These are phyloP conservation scores for Hippocampus mohnikei DNA, from an alignment of 2,113 vertebrate genomes.

Conservation along the genomic window DNA sequence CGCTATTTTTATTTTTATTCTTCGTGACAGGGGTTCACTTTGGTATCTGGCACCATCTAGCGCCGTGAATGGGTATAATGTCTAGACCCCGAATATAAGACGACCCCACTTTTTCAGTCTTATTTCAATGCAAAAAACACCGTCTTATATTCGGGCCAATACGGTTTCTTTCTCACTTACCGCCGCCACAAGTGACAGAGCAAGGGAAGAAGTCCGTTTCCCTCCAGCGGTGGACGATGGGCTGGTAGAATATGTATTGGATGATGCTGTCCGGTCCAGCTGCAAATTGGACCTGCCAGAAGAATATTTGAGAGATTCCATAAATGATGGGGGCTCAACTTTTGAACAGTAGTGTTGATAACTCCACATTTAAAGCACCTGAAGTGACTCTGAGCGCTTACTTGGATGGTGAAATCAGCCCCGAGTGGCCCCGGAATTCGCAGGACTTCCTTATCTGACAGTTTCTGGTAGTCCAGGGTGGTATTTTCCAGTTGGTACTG, in stretches of 20 bases:
- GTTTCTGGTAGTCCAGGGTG: constrained; percentile 88
- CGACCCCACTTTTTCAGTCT: no score
- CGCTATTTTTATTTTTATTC: no score
- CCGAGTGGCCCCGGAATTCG: constrained; percentile 85
- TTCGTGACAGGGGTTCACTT: no score
- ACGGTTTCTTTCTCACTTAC: constrained; percentile 72
- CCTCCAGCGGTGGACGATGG: constrained; percentile 92
- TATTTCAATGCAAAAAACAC: no score
- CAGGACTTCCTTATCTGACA: constrained; percentile 88
- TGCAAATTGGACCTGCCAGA: constrained; percentile 75
- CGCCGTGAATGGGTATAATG: no score
- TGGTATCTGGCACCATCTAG: no score
- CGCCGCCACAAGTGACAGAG: constrained; percentile 93
- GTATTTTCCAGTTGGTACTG: constrained; percentile 87
- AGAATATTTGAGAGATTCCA: background rate
- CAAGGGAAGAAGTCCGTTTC: constrained; percentile 98
- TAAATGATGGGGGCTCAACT: no score
- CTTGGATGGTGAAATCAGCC: constrained; percentile 92
- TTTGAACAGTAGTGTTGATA: background rate
- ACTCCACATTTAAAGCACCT: background rate
- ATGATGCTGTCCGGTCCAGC: constrained; percentile 80
- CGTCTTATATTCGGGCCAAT: no score
- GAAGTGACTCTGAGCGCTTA: constrained; percentile 55
- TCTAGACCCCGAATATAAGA: no score
- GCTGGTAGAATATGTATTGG: constrained; percentile 95